A percentile compares a stretch with the other conserved stretches of the same genome.
phyloP scores from a whole-genome alignment of 2,888 invertebrate genomes.

The Dryocosmus kuriphilus region DNA sequence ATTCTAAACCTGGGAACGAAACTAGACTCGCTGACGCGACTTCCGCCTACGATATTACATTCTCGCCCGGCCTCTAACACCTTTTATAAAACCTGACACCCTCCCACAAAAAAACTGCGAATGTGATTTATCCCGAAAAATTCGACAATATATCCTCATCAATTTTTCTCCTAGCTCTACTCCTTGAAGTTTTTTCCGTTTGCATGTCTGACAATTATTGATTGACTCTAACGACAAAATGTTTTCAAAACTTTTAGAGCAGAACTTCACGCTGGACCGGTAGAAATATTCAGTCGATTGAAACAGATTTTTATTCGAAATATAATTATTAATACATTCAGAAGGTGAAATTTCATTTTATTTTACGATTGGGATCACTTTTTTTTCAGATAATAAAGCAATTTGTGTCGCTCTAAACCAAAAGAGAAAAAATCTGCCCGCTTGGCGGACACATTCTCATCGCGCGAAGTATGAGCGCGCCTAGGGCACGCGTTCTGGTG shows the following conservation, averaged over 20 bases:
- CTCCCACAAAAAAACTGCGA: not conserved
- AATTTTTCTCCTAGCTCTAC: not conserved
- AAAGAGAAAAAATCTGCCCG: no score
- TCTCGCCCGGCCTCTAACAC: not conserved
- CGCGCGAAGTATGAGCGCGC: no score
- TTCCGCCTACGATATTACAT: conserved; percentile 35
- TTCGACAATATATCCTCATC: not conserved
- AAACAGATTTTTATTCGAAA: not conserved
- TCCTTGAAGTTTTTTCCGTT: not conserved
- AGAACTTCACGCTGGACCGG: not conserved
- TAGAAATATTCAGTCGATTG: not conserved
- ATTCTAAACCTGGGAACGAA: conserved; percentile 39
- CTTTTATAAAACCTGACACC: conserved; percentile 20
- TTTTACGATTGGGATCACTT: not conserved
- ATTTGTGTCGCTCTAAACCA: not conserved
- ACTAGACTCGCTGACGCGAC: conserved; percentile 36
- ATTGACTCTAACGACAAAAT: not conserved
- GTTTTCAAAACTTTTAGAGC: not conserved
- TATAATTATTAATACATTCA: not conserved
- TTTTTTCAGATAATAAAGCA: not conserved
- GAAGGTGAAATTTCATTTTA: not conserved
- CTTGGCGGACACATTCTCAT: no score
- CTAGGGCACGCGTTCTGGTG: no score
- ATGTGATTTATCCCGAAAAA: not conserved
- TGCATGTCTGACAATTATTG: not conserved